phyloP scores from a whole-genome alignment of 2,797 vertebrate species.

The Anomalospiza imberbis region DNA sequence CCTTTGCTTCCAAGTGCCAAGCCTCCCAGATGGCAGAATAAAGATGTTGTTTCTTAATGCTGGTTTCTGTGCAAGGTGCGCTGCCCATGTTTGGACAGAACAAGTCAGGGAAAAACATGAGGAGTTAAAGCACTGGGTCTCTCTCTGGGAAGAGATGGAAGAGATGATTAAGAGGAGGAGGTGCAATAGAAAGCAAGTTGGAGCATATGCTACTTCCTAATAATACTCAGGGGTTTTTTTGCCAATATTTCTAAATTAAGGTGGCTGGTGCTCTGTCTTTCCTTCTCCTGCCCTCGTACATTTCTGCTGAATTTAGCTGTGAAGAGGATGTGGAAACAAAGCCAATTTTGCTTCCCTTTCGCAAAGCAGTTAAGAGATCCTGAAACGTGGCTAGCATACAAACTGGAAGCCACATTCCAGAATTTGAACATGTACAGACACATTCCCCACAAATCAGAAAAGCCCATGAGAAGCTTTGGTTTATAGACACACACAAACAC shows the following conservation, averaged over 20 bases:
- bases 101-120: neutral
- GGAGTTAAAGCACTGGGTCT: neutral
- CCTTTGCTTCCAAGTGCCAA: neutral
- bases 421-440: neutral
- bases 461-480: slow-evolving; percentile 41
- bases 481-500: slow-evolving; percentile 31
- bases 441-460: slow-evolving; percentile 24
- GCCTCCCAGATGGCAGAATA: slow-evolving; percentile 16
- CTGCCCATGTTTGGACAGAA: neutral
- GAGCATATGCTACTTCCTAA: neutral
- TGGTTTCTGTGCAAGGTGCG: neutral
- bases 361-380: slow-evolving; percentile 33
- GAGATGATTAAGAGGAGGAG: neutral
- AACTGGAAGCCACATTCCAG: slow-evolving; percentile 20
- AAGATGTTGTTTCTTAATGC: neutral
- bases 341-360: slow-evolving; percentile 36
- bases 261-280: neutral
- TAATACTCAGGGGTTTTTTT: neutral
- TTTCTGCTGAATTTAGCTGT: slow-evolving; percentile 37
- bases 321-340: slow-evolving; percentile 37
- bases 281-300: neutral
- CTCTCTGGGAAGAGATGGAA: neutral
- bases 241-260: neutral
- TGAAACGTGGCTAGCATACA: slow-evolving; percentile 19
- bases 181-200: neutral